phyloP scores from a whole-genome alignment of 2,888 invertebrate genomes.

The Diplolepis rosae region DNA sequence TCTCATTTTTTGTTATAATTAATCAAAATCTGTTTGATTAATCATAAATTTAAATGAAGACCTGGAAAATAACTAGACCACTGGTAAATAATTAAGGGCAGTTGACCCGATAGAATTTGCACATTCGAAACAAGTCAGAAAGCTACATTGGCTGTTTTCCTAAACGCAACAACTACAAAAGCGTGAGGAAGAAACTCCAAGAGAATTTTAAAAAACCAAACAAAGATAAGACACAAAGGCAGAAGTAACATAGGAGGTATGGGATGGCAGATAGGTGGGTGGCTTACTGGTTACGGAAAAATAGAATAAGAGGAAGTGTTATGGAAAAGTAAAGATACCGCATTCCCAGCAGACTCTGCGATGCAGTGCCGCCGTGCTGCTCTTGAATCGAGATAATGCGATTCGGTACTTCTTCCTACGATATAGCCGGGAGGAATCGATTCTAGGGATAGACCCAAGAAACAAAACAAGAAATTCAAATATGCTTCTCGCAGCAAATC shows the following conservation, averaged over 20 bases:
- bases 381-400: constrained; percentile 53
- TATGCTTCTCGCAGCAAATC: too few species aligned
- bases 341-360: constrained; percentile 40
- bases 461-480: neutral
- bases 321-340: constrained; percentile 41
- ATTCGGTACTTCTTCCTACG: constrained; percentile 46
- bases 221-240: constrained; percentile 13
- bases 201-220: constrained; percentile 20
- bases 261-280: constrained; percentile 9
- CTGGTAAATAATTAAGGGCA: too few species aligned
- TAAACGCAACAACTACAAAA: neutral
- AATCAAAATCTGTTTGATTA: too few species aligned
- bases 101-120: neutral
- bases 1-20: too few species aligned
- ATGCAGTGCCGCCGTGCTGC: constrained; percentile 43
- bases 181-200: neutral
- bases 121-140: neutral
- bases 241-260: constrained; percentile 2
- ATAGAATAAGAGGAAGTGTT: constrained; percentile 44
- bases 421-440: constrained; percentile 46
- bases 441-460: constrained; percentile 24
- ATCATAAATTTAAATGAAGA: too few species aligned
- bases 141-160: neutral
- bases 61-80: too few species aligned
- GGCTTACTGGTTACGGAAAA: constrained; percentile 36